Evolutionary conservation across 2,888 invertebrate genomes (phyloP), one percentile per base, ranked within the genome.

Genomic region (Hypsopygia costalis): DNA sequence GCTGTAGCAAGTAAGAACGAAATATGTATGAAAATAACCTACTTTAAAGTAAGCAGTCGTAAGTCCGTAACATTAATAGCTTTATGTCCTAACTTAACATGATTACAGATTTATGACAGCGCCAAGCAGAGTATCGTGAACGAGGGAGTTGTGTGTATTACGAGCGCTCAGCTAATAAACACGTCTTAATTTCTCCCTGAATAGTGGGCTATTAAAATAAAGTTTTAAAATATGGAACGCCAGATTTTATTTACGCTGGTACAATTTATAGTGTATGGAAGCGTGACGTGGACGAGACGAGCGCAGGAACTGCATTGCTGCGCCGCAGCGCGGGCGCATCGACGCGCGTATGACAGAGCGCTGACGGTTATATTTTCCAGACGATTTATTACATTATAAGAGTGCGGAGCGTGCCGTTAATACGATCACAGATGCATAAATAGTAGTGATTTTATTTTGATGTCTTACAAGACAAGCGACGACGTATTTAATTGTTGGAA

Each of bases 371-470:
- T 88, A 88, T 86, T 83, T 85, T 83, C 83, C 81, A 87, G 81
- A 85, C 88, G 80, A 88, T 88, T 88, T 88, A 88, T 87, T 78
- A 70, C 81, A 77, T 81, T 85, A 86, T 82, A 86, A 86, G 86
- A 86, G 81, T 65, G 65, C 73, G 60, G 70, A 71, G 72, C 69
- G 65, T 75, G 76, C 78, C 73, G 76, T 85, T 86, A 81, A 82
- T 85, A 80, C 74, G 58, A 79, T 80, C 69, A 73, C 78, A 79
- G 75, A 78, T 81, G 62, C 86, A 86, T 87, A 88, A 86, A 88
- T 86, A 87, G 77, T 77, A 76, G 76, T 82, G 71, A 85, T 87
- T 81, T 88, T 85, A 83, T 87, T 87, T 83, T 87, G 76, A 82
- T 86, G 87, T 87, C 80, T 55, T 81, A 85, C 85, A 86, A 74